phyloP scores from a whole-genome alignment of 2,797 vertebrate genomes.

The Paguma larvata region DNA sequence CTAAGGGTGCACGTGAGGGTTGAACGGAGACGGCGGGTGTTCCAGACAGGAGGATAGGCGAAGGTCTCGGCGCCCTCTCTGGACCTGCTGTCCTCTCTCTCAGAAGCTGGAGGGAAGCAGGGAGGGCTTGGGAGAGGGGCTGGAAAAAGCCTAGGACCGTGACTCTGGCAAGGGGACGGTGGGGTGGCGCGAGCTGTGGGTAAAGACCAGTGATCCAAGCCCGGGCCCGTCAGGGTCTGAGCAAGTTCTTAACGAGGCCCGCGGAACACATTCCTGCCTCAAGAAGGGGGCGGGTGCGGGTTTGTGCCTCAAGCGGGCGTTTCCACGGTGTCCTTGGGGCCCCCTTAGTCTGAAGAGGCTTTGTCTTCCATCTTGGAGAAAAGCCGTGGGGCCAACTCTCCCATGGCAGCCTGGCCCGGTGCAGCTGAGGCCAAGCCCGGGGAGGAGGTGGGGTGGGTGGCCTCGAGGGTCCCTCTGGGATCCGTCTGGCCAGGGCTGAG shows the following conservation, averaged over 20 bases:
- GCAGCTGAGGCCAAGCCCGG: fast-evolving
- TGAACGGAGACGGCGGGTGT: too few species aligned
- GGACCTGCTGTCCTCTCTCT: too few species aligned
- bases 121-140: neutral
- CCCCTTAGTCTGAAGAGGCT: neutral
- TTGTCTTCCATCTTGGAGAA: neutral
- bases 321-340: neutral
- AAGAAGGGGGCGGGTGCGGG: too few species aligned
- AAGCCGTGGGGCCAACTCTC: neutral
- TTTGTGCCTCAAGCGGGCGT: neutral
- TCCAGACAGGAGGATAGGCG: too few species aligned
- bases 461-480: neutral
- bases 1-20: too few species aligned
- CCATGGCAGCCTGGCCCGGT: too few species aligned
- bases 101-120: too few species aligned
- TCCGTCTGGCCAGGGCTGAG: neutral
- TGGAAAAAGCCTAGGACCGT: neutral
- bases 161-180: neutral
- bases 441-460: neutral
- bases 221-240: neutral
- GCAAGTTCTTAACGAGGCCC: neutral
- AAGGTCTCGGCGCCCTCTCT: too few species aligned
- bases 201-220: neutral
- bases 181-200: neutral
- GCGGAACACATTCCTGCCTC: fast-evolving